These are phyloP conservation scores for Orchesella flavescens DNA, from an alignment of 2,888 invertebrate species.

Conservation along the genomic window DNA sequence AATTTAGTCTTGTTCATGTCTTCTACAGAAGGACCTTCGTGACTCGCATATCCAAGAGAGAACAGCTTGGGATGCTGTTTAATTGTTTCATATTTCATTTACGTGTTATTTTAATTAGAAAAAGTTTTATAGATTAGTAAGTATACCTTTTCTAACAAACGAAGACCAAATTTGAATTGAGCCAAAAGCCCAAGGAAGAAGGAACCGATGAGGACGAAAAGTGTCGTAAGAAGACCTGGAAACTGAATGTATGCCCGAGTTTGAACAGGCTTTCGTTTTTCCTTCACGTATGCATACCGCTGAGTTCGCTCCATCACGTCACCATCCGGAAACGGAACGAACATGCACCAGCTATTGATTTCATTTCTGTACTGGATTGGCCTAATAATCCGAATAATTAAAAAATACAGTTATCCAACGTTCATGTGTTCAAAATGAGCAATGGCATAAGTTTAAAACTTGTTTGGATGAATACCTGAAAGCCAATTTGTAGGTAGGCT, in stretches of 20 bases:
- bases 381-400: conserved; percentile 73
- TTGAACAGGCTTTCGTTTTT: conserved; percentile 84
- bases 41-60: conserved; percentile 78
- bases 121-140: too few species aligned
- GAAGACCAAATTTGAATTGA: conserved; percentile 79
- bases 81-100: conserved; percentile 73
- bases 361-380: conserved; percentile 76
- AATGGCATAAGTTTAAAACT: too few species aligned
- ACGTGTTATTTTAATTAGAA: too few species aligned
- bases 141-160: conserved; percentile 80
- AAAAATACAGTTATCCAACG: neutral
- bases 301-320: conserved; percentile 87
- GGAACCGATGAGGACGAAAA: conserved; percentile 78
- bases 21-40: conserved; percentile 80
- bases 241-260: conserved; percentile 83
- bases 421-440: too few species aligned
- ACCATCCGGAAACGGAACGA: conserved; percentile 88
- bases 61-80: conserved; percentile 74
- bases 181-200: conserved; percentile 79
- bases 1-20: conserved; percentile 80
- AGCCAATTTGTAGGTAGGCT: conserved; percentile 79
- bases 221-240: conserved; percentile 76
- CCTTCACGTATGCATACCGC: conserved; percentile 81
- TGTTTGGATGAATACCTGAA: too few species aligned
- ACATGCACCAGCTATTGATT: conserved; percentile 79